Base-by-base conservation (phyloP, 2,888 invertebrate genomes). In the Cabera pusaria region DNA sequence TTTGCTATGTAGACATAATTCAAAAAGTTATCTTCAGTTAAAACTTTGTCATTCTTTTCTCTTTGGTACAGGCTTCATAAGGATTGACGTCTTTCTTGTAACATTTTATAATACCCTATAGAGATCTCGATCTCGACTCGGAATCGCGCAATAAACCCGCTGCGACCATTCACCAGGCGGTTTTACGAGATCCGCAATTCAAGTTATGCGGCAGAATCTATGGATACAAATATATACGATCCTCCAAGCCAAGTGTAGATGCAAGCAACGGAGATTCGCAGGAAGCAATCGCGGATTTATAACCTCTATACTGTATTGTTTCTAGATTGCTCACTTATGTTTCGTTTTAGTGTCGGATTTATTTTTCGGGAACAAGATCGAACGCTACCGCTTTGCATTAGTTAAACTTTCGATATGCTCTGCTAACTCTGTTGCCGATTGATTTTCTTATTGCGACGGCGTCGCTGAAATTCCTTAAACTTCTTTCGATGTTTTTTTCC, bases 121-220 rank as follows among this genome's bases (percentile, higher is more conserved):
- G 48, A 47, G 53, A 55, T 59, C 50, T 50, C 47, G 49, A 52
- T 50, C 53, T 45, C 47, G 54, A 22, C 25, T 31, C 26, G 21
- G 18, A 26, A 63, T 59, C 52, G 54, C 53, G 51, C 56, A 58
- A 61, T 64, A 64, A 55, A 55, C 48, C 57, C 56, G 56, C 56
- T 59, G 59, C 56, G 52, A 52, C 53, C 55, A 64, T 57, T 60
- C 62, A 52, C 57, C 56, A 42, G 52, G 52, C 51, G 39, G 56
- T 60, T 74, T 72, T 69, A 72, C 59, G 63, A 66, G 61, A 59
- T 63, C 60, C 56, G 56, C 64, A 62, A 64, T 69, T 60, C 63
- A 64, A 64, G 64, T 64, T 65, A 60, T 57, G 57, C 53, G 54
- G 47, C 55, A 55, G 54, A 56, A 52, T 56, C 53, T 50, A 56